Percentiles rank a stretch among this genome's conserved stretches.
phyloP scores from a whole-genome alignment of 2,888 invertebrate genomes.

The Cephus pygmeus region DNA sequence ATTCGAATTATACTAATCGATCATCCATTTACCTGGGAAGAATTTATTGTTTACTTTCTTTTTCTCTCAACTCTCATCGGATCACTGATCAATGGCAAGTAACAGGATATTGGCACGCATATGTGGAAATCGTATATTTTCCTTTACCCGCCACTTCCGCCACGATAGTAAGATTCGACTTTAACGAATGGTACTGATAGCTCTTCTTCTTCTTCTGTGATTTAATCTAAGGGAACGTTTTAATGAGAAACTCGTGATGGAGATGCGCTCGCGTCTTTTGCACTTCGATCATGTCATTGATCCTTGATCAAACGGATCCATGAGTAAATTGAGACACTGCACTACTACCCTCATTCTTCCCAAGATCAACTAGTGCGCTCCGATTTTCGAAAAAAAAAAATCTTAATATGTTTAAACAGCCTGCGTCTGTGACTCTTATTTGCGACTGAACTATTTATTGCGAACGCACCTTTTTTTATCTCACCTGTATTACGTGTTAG shows the following conservation, averaged over 20 bases:
- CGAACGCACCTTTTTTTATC: background rate
- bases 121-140: background rate
- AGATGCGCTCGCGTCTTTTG: background rate
- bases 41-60: background rate
- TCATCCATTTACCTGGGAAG: background rate
- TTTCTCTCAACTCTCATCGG: background rate
- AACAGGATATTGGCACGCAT: background rate
- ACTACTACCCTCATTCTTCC: background rate
- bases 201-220: background rate
- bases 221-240: background rate
- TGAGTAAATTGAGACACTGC: background rate
- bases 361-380: background rate
- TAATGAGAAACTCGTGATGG: background rate
- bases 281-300: background rate
- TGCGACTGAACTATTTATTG: slow-evolving; percentile 1
- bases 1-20: background rate
- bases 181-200: background rate
- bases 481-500: background rate
- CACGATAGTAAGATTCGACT: background rate
- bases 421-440: background rate
- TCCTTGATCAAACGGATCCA: background rate
- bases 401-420: background rate
- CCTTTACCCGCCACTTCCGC: background rate
- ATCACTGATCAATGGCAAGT: background rate
- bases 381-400: background rate